Evolutionary conservation across 2,113 vertebrate genomes (phyloP), one percentile per base, ranked within the genome.

Genomic region (Axis porcinus): DNA sequence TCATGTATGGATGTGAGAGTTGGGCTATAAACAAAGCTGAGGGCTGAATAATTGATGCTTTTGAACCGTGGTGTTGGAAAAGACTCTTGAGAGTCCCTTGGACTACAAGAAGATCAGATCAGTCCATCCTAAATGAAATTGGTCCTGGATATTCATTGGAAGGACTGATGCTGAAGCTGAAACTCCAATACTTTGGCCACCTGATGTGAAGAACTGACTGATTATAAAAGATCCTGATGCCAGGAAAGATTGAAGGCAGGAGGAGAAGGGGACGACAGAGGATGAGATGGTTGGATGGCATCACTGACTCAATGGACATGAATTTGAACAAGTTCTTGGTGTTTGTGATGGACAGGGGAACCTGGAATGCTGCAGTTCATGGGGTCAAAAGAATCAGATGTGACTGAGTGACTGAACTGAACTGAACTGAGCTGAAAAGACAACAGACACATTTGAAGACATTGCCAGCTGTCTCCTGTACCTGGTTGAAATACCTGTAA

Each of bases 391-490:
- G n/a, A 21, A 21, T 70, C 64, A 11, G n/a, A 70, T n/a, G 36
- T 0, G 2, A 36, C n/a, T 70, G 64, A n/a, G 64, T 0, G 1
- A 67, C 30, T 33, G 60, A 64, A 64, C 5, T 58, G 28, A 62
- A 33, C 60, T 62, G 60, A 64, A 67, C 3, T 67, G 9, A 70
- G 19, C 64, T 70, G 64, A 70, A 36, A 70, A 70, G 64, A 70
- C n/a, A 70, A 70, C 64, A 70, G 64, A 70, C 64, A 23, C 28
- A 2, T 52, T 40, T 84, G n/a, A 64, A 79, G 28, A 19, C 12
- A 55, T 14, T 43, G 10, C 19, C 33, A 52, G 55, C 52, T 0
- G 2, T 91, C 17, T 9, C 27, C 11, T 50, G 2, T 57, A 27
- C 40, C 12, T n/a, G 50, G 21, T 6, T 50, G 16, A 91, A 86